These are phyloP conservation scores for Dunckerocampus dactyliophorus DNA, from an alignment of 2,113 vertebrate genomes.

Conservation along the genomic window DNA sequence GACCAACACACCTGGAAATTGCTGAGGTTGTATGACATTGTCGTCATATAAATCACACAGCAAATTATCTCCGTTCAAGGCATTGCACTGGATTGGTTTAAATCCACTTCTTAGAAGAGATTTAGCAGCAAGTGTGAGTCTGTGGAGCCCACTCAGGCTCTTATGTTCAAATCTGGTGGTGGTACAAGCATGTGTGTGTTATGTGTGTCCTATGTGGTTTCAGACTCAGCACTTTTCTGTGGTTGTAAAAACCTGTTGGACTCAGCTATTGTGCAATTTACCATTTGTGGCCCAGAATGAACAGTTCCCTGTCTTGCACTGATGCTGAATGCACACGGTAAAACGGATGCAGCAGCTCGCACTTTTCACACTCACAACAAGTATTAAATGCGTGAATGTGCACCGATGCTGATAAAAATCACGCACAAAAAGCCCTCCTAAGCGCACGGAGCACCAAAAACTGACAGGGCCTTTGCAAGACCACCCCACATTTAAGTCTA, in stretches of 20 bases:
- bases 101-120: constrained; percentile 25
- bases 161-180: constrained; percentile 39
- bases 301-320: constrained; percentile 36
- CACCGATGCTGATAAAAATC: constrained; percentile 16
- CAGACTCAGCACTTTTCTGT: constrained; percentile 51
- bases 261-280: constrained; percentile 53
- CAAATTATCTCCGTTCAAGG: constrained; percentile 27
- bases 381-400: constrained; percentile 32
- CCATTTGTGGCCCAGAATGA: constrained; percentile 44
- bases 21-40: constrained; percentile 24
- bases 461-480: constrained; percentile 54
- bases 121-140: constrained; percentile 15
- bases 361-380: constrained; percentile 43
- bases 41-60: constrained; percentile 31
- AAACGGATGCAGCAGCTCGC: constrained; percentile 28
- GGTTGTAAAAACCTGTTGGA: constrained; percentile 55
- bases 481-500: constrained; percentile 47
- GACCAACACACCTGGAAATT: constrained; percentile 45
- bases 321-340: constrained; percentile 17
- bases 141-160: constrained; percentile 16
- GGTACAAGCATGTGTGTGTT: constrained; percentile 1
- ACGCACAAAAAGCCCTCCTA: constrained; percentile 23
- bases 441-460: constrained; percentile 13
- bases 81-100: constrained; percentile 4
- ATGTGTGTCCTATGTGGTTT: constrained; percentile 45